phyloP scores from a whole-genome alignment of 2,113 vertebrate species.

The Poeciliopsis retropinna region DNA sequence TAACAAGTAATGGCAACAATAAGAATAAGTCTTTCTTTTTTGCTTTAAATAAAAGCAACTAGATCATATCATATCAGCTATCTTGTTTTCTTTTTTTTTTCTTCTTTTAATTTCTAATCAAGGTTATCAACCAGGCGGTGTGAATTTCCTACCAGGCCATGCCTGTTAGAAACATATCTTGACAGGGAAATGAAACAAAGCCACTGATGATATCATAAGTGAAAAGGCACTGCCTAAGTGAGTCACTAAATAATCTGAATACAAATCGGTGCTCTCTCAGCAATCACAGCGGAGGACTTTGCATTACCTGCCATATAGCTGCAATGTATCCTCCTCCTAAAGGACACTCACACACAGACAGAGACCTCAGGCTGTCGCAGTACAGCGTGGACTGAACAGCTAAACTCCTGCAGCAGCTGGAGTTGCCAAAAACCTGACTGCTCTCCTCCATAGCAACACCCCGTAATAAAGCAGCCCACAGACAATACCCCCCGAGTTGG shows the following conservation, averaged over 20 bases:
- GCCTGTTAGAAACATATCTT: neutral
- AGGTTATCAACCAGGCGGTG: neutral
- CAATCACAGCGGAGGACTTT: neutral
- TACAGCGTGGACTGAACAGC: constrained; percentile 48
- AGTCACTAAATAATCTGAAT: neutral
- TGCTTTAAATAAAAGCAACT: no score
- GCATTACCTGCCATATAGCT: constrained; percentile 13
- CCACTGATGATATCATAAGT: neutral
- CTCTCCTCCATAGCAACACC: constrained; percentile 75
- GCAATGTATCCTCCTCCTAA: constrained; percentile 16
- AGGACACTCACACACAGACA: constrained; percentile 12
- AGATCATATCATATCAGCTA: no score
- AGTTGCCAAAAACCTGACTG: constrained; percentile 52
- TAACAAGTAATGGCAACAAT: no score
- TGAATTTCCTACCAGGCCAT: neutral
- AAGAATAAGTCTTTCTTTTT: no score
- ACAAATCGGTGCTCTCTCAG: neutral
- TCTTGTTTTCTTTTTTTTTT: no score
- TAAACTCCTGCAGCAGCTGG: constrained; percentile 63
- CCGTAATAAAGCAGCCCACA: constrained; percentile 21
- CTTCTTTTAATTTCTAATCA: neutral
- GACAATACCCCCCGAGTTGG: constrained; percentile 61
- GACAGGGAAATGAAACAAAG: neutral
- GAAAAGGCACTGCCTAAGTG: neutral
- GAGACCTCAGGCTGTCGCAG: constrained; percentile 55